Conservation (phyloP, 2,113 vertebrate species). For the Syngnathus floridae region DNA sequence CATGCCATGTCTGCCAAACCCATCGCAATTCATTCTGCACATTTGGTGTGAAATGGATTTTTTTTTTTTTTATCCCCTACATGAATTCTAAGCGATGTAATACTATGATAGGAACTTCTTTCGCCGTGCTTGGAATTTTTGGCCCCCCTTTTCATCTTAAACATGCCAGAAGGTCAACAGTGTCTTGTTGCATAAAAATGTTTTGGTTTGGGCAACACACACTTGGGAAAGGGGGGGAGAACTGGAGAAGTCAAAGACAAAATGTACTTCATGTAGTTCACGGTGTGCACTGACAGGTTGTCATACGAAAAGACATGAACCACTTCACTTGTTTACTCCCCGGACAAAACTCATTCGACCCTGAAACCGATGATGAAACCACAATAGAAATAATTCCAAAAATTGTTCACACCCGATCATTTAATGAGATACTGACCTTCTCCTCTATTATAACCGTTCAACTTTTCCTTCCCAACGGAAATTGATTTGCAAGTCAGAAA, state of each 20-base stretch:
- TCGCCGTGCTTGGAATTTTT: slow-evolving; percentile 33
- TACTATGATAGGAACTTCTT: slow-evolving; percentile 25
- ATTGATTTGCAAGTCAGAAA: slow-evolving; percentile 31
- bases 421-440: slow-evolving; percentile 7
- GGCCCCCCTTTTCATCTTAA: slow-evolving; percentile 11
- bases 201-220: neutral
- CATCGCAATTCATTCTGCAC: slow-evolving; percentile 24
- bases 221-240: neutral
- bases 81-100: slow-evolving; percentile 19
- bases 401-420: neutral
- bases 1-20: slow-evolving; percentile 10
- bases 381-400: too few relatives aligned
- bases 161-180: slow-evolving; percentile 46
- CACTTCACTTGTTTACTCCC: too few relatives aligned
- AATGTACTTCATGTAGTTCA: slow-evolving; percentile 5
- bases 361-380: too few relatives aligned
- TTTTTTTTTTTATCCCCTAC: slow-evolving; percentile 12
- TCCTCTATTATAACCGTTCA: slow-evolving; percentile 18
- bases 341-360: too few relatives aligned
- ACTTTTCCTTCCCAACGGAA: slow-evolving; percentile 28
- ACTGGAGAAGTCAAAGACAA: neutral
- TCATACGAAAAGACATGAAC: neutral
- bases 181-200: slow-evolving; percentile 25
- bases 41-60: slow-evolving; percentile 15
- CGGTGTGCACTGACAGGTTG: neutral